Conservation (phyloP, 2,113 vertebrate genomes). For the Propithecus coquereli region DNA sequence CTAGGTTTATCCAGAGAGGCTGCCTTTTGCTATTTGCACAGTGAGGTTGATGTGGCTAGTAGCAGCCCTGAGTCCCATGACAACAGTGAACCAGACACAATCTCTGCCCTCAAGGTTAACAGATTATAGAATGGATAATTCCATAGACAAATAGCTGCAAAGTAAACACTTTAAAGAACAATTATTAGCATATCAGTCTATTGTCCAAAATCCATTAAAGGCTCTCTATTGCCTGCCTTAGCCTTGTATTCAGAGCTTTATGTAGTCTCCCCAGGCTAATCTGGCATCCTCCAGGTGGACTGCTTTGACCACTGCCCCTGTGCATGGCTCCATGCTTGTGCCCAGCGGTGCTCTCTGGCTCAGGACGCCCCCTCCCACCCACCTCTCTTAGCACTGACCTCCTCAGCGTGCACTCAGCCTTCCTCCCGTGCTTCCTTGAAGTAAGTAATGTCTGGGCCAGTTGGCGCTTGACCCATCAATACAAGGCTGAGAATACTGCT, state of each 20-base stretch:
- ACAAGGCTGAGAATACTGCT: not conserved
- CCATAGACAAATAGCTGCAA: not conserved
- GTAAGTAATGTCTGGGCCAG: not conserved
- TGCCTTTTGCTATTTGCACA: not conserved
- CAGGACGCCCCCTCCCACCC: not conserved
- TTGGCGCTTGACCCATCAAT: not conserved
- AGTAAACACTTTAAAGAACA: not conserved
- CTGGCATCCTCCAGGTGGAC: not conserved
- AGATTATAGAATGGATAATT: not conserved
- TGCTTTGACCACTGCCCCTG: not conserved
- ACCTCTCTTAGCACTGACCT: not conserved
- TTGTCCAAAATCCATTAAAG: not conserved
- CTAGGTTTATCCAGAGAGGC: not conserved
- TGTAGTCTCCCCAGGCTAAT: not conserved
- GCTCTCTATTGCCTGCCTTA: not conserved
- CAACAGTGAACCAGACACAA: not conserved
- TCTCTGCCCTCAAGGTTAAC: not conserved
- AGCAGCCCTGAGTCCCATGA: not conserved
- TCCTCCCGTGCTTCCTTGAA: not conserved
- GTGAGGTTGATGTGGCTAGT: not conserved
- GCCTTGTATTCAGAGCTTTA: not conserved
- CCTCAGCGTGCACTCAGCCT: not conserved
- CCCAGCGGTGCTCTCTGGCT: not conserved
- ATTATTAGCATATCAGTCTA: not conserved
- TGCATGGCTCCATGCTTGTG: not conserved